Conservation (phyloP, 1,140 invertebrate genomes). For the Protaetia brevitarsis region DNA sequence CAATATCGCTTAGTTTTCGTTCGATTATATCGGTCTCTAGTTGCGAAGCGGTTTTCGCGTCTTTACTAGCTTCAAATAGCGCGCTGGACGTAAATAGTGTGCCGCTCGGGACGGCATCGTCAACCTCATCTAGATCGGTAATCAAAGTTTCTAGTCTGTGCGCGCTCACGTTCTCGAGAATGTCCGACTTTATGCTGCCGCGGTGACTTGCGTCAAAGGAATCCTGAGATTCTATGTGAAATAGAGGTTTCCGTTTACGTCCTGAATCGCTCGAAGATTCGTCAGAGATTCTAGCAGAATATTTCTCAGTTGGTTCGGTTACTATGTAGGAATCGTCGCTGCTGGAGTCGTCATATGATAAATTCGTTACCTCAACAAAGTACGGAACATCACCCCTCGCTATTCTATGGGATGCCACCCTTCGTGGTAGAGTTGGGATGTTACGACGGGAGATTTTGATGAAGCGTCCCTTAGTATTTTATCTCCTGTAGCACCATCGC, state of each 20-base stretch:
- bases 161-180: constrained; percentile 40
- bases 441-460: constrained; percentile 30
- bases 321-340: constrained; percentile 35
- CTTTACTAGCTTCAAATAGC: neutral
- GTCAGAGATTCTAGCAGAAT: constrained; percentile 6
- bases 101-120: neutral
- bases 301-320: constrained; percentile 36
- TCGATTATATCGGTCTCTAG: constrained; percentile 43
- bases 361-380: constrained; percentile 21
- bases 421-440: constrained; percentile 34
- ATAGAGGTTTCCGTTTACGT: constrained; percentile 39
- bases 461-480: neutral
- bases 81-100: constrained; percentile 9
- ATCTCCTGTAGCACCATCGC: neutral
- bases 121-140: constrained; percentile 34
- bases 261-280: neutral
- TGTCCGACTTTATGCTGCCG: constrained; percentile 40
- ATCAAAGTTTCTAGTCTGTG: constrained; percentile 39
- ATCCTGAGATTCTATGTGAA: constrained; percentile 49
- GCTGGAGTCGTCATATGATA: constrained; percentile 15
- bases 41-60: constrained; percentile 31
- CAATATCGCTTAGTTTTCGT: constrained; percentile 45
- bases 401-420: constrained; percentile 35
- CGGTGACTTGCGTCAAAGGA: constrained; percentile 32
- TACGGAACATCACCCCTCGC: constrained; percentile 26